Percentiles rank a stretch among this genome's conserved stretches.
Conservation (phyloP, 2,113 vertebrate genomes). For the Acrocephalus kingi region DNA sequence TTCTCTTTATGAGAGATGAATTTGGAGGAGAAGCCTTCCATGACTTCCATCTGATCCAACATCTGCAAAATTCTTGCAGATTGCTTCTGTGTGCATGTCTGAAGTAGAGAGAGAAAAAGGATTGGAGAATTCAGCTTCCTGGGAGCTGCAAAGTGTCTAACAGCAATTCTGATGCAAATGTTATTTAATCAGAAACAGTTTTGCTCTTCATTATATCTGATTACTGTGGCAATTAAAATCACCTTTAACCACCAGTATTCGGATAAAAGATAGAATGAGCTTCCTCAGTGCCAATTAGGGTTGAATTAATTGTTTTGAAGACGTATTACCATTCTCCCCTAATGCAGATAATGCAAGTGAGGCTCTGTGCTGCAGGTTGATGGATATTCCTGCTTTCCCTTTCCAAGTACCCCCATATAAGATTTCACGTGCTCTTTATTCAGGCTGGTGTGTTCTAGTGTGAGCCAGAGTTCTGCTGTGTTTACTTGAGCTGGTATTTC, state of each 20-base stretch:
- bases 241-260: conserved; percentile 59
- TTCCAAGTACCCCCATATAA: neutral
- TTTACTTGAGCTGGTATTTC: neutral
- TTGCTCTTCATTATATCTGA: conserved; percentile 69
- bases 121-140: neutral
- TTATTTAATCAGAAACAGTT: conserved; percentile 75
- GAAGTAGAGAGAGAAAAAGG: neutral
- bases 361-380: neutral
- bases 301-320: conserved; percentile 70
- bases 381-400: conserved; percentile 19
- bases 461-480: neutral
- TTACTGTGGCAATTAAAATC: conserved; percentile 73
- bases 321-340: conserved; percentile 21
- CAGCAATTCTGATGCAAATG: conserved; percentile 59
- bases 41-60: neutral
- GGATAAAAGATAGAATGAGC: conserved; percentile 46
- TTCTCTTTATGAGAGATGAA: neutral
- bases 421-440: neutral
- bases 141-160: conserved; percentile 27
- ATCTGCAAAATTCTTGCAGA: neutral
- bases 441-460: neutral
- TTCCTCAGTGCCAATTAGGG: conserved; percentile 61
- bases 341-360: conserved; percentile 31
- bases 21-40: neutral
- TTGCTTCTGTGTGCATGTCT: neutral